These are phyloP conservation scores for Eueremaeus valkanovi DNA, from an alignment of 2,888 invertebrate genomes.

Conservation along the genomic window DNA sequence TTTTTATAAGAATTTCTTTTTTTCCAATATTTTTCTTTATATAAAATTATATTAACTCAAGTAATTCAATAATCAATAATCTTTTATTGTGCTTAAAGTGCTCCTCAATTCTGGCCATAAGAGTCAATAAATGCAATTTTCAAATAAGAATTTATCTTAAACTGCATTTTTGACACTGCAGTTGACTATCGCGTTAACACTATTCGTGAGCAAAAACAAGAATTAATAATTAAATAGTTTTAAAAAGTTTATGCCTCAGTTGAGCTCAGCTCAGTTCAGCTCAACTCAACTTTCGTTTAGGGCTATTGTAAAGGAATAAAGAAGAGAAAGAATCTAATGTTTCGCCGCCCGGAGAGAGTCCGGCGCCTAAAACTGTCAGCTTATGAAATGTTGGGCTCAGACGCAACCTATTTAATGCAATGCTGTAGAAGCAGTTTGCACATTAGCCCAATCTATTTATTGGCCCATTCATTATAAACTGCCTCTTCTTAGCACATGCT, in stretches of 20 bases:
- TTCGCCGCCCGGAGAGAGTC: constrained; percentile 19
- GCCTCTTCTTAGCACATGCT: not conserved
- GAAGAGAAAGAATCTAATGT: constrained; percentile 22
- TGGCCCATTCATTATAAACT: constrained; percentile 6
- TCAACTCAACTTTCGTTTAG: too few species aligned
- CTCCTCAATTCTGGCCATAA: not conserved
- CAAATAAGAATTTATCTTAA: too few species aligned
- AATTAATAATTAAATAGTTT: too few species aligned
- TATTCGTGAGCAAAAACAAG: too few species aligned
- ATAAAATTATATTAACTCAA: not conserved
- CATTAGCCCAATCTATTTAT: constrained; percentile 7
- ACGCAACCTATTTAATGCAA: not conserved
- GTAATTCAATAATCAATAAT: constrained; percentile 24
- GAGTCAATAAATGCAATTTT: too few species aligned
- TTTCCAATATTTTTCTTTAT: not conserved
- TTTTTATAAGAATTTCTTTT: not conserved
- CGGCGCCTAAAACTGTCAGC: constrained; percentile 29
- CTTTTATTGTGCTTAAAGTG: not conserved
- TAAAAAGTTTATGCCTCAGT: not conserved
- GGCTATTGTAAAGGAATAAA: not conserved
- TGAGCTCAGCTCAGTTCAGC: not conserved
- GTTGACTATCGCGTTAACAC: not conserved
- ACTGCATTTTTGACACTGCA: not conserved
- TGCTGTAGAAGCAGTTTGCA: not conserved
- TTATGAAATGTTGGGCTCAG: constrained; percentile 3